phyloP scores from a whole-genome alignment of 2,113 vertebrate species.

The Butorides virescens region DNA sequence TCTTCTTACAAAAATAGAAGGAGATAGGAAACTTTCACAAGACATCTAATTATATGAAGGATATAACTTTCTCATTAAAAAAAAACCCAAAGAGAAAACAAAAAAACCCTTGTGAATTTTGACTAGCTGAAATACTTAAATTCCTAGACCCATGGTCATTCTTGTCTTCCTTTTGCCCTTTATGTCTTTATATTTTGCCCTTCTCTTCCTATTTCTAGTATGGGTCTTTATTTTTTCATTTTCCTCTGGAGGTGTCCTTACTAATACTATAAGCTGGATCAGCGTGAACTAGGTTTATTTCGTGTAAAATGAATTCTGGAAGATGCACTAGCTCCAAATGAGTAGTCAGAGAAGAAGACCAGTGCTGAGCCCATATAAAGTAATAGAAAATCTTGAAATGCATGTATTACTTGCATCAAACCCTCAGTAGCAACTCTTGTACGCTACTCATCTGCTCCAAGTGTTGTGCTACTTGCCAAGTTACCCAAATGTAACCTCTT shows the following conservation, averaged over 20 bases:
- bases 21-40: background rate
- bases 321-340: background rate
- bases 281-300: rapidly evolving
- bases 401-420: background rate
- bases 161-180: background rate
- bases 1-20: background rate
- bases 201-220: background rate
- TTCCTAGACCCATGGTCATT: background rate
- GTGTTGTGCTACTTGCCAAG: background rate
- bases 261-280: background rate
- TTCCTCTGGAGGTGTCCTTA: background rate
- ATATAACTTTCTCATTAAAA: background rate
- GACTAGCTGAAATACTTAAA: background rate
- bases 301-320: background rate
- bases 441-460: background rate
- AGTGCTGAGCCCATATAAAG: background rate
- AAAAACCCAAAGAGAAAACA: background rate
- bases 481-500: background rate
- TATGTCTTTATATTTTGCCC: background rate
- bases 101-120: background rate
- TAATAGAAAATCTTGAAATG: background rate
- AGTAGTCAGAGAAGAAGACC: background rate
- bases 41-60: background rate
- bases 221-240: background rate
- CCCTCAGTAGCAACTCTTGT: background rate